Conservation (phyloP, 2,113 vertebrate species). For the Tachysurus fulvidraco region DNA sequence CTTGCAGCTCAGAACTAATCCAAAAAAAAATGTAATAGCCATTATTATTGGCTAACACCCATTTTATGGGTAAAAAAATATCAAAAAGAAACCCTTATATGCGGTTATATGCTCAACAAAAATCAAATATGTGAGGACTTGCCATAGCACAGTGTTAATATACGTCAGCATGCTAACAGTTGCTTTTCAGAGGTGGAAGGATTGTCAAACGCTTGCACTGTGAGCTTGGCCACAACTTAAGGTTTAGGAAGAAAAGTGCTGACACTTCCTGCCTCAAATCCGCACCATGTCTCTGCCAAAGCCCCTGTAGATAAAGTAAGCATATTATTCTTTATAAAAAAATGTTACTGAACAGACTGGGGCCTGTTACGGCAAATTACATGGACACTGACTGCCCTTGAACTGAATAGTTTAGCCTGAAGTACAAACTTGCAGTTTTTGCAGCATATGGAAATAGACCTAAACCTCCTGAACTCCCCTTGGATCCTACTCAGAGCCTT, state of each 20-base stretch:
- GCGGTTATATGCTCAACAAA: slow-evolving; percentile 57
- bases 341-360: slow-evolving; percentile 13
- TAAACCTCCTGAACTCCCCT: slow-evolving; percentile 14
- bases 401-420: slow-evolving; percentile 25
- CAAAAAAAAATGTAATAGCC: slow-evolving; percentile 65
- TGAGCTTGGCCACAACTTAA: slow-evolving; percentile 22
- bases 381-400: slow-evolving; percentile 5
- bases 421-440: slow-evolving; percentile 26
- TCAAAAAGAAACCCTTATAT: slow-evolving; percentile 1
- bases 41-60: slow-evolving; percentile 53
- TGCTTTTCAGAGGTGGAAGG: slow-evolving; percentile 18
- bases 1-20: slow-evolving; percentile 57
- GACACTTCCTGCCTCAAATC: slow-evolving; percentile 53
- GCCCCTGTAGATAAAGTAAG: slow-evolving; percentile 34
- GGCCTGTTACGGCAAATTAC: slow-evolving; percentile 12
- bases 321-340: slow-evolving; percentile 14
- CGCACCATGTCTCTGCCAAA: slow-evolving; percentile 28
- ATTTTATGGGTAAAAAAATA: slow-evolving; percentile 44
- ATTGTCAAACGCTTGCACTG: slow-evolving; percentile 7
- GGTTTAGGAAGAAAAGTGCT: slow-evolving; percentile 54
- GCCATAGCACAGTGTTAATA: slow-evolving; percentile 51
- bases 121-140: slow-evolving; percentile 62
- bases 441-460: slow-evolving; percentile 17
- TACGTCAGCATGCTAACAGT: slow-evolving; percentile 51
- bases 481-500: slow-evolving; percentile 2